A percentile compares a stretch with the other conserved stretches of the same genome.
Conservation (phyloP, 2,888 invertebrate species). For the Sepiola atlantica region DNA sequence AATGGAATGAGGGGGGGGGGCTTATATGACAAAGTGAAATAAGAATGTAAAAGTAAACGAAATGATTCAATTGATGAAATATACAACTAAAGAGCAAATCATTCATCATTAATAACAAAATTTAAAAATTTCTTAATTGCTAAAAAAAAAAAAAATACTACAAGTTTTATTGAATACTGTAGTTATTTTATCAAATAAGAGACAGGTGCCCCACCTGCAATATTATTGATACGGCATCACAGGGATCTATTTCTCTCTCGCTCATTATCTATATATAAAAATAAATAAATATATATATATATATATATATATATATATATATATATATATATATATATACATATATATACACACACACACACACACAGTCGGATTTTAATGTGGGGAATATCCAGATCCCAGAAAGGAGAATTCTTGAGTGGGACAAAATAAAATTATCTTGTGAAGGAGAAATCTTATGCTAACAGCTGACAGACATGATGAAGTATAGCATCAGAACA, state of each 20-base stretch:
- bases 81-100: not conserved
- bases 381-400: no score
- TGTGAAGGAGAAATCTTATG: no score
- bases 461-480: no score
- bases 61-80: not conserved
- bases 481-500: no score
- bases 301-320: no score
- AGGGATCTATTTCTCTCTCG: not conserved
- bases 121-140: not conserved
- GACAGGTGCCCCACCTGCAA: not conserved
- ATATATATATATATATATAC: no score
- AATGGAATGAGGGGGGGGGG: not conserved
- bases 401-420: no score
- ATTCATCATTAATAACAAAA: not conserved
- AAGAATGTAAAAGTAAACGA: not conserved
- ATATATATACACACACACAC: no score
- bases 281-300: no score
- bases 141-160: not conserved
- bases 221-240: conserved; percentile 4
- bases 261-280: no score
- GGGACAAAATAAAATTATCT: no score
- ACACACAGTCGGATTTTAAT: no score
- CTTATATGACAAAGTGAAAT: not conserved
- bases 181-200: not conserved
- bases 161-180: not conserved